Conservation (phyloP, 2,888 invertebrate genomes). For the Himalopsyche japonica region DNA sequence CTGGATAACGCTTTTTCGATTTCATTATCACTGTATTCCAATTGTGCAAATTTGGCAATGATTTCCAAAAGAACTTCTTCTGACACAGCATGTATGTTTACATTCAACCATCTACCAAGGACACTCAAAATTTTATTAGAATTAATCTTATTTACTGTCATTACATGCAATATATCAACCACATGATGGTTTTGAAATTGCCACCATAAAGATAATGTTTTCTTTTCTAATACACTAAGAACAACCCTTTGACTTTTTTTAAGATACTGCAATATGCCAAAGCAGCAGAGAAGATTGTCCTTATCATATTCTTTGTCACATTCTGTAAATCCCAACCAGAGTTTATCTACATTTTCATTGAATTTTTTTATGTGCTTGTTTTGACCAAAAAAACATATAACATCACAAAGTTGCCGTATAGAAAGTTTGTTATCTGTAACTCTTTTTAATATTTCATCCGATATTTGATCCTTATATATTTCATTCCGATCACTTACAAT, state of each 20-base stretch:
- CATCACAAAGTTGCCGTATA: constrained; percentile 63
- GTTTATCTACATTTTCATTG: constrained; percentile 61
- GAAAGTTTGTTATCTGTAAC: constrained; percentile 63
- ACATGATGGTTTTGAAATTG: constrained; percentile 55
- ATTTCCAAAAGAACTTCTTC: constrained; percentile 62
- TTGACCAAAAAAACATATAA: constrained; percentile 59
- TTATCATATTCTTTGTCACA: constrained; percentile 62
- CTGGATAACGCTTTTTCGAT: constrained; percentile 65
- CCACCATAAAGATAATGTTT: constrained; percentile 61
- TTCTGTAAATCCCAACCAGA: constrained; percentile 69
- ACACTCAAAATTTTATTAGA: constrained; percentile 53
- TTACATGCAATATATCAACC: constrained; percentile 55
- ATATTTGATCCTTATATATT: constrained; percentile 58
- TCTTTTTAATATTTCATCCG: constrained; percentile 64
- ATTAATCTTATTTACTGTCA: constrained; percentile 51
- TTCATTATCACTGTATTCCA: constrained; percentile 60
- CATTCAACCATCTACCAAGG: constrained; percentile 61
- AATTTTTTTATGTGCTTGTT: constrained; percentile 55
- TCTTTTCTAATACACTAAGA: constrained; percentile 62
- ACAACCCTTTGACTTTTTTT: constrained; percentile 64
- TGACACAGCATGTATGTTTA: constrained; percentile 63
- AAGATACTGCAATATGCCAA: constrained; percentile 60
- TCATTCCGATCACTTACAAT: constrained; percentile 52
- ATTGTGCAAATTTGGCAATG: constrained; percentile 57
- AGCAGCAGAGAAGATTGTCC: constrained; percentile 61